Conservation (phyloP, 2,113 vertebrate genomes). For the Crypturellus undulatus region DNA sequence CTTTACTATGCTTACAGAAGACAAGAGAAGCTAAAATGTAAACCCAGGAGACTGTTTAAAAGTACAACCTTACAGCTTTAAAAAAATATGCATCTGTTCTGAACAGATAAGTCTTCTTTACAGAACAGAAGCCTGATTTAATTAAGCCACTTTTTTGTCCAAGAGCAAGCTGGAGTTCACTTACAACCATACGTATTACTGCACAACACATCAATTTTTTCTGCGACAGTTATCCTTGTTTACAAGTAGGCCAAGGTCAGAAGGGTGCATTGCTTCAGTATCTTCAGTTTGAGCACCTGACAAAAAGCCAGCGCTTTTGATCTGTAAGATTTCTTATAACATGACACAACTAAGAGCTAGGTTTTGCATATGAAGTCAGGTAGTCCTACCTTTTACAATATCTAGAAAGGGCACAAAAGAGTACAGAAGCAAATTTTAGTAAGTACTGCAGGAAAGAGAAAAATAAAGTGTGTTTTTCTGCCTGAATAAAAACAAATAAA, state of each 20-base stretch:
- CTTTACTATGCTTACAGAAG: not conserved
- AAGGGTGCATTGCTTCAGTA: accelerated
- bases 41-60: not conserved
- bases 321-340: not conserved
- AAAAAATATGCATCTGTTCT: not conserved
- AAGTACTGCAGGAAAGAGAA: not conserved
- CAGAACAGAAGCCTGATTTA: accelerated
- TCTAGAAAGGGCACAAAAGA: not conserved
- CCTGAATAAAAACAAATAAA: not conserved
- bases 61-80: not conserved
- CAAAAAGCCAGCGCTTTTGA: not conserved
- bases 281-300: not conserved
- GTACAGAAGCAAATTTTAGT: too few relatives aligned
- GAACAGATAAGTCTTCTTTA: not conserved
- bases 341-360: not conserved
- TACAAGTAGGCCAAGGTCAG: not conserved
- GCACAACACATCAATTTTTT: not conserved
- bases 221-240: not conserved
- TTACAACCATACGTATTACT: not conserved
- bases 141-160: not conserved
- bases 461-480: not conserved
- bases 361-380: not conserved
- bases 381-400: accelerated
- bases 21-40: not conserved
- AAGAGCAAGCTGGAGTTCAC: not conserved